phyloP scores from a whole-genome alignment of 2,888 invertebrate genomes.

The Tipula lateralis region DNA sequence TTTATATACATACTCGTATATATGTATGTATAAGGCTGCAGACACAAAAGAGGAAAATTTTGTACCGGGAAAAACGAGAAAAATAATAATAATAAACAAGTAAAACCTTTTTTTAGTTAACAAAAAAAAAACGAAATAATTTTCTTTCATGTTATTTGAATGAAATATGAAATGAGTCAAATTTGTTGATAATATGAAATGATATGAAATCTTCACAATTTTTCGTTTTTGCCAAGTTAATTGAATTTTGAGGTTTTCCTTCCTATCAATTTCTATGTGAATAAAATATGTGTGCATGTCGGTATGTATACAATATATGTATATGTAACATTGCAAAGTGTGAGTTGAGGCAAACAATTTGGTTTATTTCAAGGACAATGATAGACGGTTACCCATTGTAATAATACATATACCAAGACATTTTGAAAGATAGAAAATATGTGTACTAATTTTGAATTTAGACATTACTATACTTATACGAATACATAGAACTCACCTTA shows the following conservation, averaged over 20 bases:
- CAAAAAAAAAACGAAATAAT: neutral
- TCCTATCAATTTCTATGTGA: neutral
- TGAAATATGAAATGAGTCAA: neutral
- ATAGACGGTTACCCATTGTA: neutral
- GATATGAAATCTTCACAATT: slow-evolving; percentile 6
- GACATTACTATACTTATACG: too few relatives aligned
- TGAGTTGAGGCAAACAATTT: neutral
- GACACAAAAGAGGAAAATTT: neutral
- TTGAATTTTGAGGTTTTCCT: neutral
- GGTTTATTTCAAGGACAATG: neutral
- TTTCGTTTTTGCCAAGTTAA: neutral
- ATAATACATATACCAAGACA: neutral
- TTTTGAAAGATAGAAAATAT: neutral
- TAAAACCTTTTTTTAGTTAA: neutral
- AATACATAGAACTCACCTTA: too few relatives aligned
- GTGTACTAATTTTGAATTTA: neutral
- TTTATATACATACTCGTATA: neutral
- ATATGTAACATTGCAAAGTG: too few relatives aligned
- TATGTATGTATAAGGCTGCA: neutral
- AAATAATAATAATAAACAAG: too few relatives aligned
- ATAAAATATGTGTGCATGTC: neutral
- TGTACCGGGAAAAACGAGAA: neutral
- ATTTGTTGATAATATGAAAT: slow-evolving; percentile 1
- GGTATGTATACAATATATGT: neutral
- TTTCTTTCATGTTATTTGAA: slow-evolving; percentile 14